Base-by-base conservation (phyloP, 2,888 invertebrate genomes). In the Pollenia labialis region DNA sequence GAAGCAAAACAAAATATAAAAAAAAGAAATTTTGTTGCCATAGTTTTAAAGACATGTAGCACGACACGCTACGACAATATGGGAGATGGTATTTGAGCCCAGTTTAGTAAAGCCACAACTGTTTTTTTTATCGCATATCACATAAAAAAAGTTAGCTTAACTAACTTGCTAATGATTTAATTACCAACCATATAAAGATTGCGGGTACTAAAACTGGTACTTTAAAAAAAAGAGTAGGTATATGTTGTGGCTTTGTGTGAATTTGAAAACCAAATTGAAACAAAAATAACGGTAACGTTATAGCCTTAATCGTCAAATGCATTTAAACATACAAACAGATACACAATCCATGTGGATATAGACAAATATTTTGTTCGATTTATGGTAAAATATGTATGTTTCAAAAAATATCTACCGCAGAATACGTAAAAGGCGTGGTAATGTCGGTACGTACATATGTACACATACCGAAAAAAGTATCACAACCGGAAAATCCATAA, bases 401-500 rank as follows among this genome's bases (percentile, higher is more conserved):
- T 14, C 14, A 23, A 18, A 46, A 50, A 64, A n/a, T 48, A 64
- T 58, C 12, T 68, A 77, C 58, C 52, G 66, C 76, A 56, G 50
- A 62, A 72, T 50, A 74, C 72, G 58, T 69, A 77, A 72, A 81
- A 87, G 87, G 84, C 77, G 87, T 87, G 87, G 83, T 84, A 74
- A 40, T 69, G 68, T 52, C 60, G 76, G 44, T 76, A 54, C 50
- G 52, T 64, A 44, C 23, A 52, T 12, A 11, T 23, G 32, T 32
- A 32, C 32, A 32, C 6, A 32, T 32, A 32, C 32, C 32, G 18
- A 42, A 12, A 48, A 64, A 64, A 52, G 18, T 68, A 10, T n/a
- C 40, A 66, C 32, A 74, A 77, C 83, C 83, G 81, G 84, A 87
- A 87, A 87, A 84, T 84, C 87, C 69, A 84, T 84, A 81, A 81